phyloP scores from a whole-genome alignment of 1,140 invertebrate genomes.

The Aphelenchoides besseyi region DNA sequence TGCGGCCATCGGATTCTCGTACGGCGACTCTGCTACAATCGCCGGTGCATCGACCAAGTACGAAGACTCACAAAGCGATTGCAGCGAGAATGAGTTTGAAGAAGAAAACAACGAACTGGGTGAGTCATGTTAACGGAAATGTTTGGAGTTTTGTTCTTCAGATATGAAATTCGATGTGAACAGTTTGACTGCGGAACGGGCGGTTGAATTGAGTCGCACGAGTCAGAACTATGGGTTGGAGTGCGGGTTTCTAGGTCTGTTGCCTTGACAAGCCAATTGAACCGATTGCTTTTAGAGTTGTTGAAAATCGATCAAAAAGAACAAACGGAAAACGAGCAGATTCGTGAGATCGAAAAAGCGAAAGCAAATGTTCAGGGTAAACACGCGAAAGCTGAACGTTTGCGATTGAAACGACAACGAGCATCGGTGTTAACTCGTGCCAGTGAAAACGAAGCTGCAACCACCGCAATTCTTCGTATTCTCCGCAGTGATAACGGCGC shows the following conservation, averaged over 20 bases:
- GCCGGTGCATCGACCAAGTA: background rate
- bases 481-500: constrained; percentile 24
- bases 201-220: constrained; percentile 42
- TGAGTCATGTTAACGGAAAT: constrained; percentile 18
- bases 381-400: constrained; percentile 55
- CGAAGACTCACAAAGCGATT: constrained; percentile 19
- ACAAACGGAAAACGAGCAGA: constrained; percentile 43
- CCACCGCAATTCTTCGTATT: constrained; percentile 51
- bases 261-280: background rate
- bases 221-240: constrained; percentile 41
- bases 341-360: constrained; percentile 58
- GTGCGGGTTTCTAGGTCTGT: background rate
- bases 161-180: constrained; percentile 47
- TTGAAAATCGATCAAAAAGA: constrained; percentile 51
- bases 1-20: constrained; percentile 57
- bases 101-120: constrained; percentile 40
- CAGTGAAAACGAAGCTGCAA: constrained; percentile 56
- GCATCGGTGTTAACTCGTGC: constrained; percentile 44
- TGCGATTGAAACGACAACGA: constrained; percentile 45
- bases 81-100: constrained; percentile 36
- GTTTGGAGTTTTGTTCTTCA: constrained; percentile 24
- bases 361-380: constrained; percentile 49
- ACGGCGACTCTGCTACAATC: constrained; percentile 47
- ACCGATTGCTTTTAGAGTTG: constrained; percentile 18
- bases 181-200: constrained; percentile 45